phyloP scores from a whole-genome alignment of 92 coral and sea anemone genomes.

The Siderastrea siderea region DNA sequence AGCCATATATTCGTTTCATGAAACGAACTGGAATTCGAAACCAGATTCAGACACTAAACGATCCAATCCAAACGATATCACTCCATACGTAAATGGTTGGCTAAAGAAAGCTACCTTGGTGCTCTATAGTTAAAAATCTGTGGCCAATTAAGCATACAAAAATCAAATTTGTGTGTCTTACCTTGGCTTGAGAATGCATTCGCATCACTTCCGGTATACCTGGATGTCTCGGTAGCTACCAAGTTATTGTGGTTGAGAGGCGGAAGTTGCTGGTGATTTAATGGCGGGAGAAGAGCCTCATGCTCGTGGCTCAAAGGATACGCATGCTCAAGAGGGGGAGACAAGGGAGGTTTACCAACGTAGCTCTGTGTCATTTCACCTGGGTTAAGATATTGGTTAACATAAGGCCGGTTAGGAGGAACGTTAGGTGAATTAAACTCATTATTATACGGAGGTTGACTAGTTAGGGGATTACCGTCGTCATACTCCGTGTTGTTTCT shows the following conservation, averaged over 20 bases:
- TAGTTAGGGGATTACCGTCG: slow-evolving; percentile 17
- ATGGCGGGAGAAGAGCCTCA: slow-evolving; percentile 80
- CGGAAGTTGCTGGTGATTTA: slow-evolving; percentile 88
- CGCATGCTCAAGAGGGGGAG: slow-evolving; percentile 61
- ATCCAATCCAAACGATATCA: too few relatives aligned
- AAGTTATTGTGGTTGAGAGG: slow-evolving; percentile 78
- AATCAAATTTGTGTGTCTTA: neutral
- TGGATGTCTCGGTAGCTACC: slow-evolving; percentile 42
- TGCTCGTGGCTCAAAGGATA: slow-evolving; percentile 51
- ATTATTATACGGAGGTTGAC: slow-evolving; percentile 42
- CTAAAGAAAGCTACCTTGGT: neutral
- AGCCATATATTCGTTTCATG: too few relatives aligned
- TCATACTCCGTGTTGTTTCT: slow-evolving; percentile 37
- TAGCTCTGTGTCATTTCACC: slow-evolving; percentile 59
- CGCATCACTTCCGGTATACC: slow-evolving; percentile 57
- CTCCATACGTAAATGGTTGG: neutral
- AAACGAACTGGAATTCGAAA: too few relatives aligned
- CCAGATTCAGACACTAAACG: too few relatives aligned
- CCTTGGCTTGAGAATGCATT: slow-evolving; percentile 42
- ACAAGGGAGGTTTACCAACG: slow-evolving; percentile 56
- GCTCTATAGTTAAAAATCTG: neutral
- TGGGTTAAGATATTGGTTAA: slow-evolving; percentile 58
- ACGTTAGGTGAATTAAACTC: slow-evolving; percentile 37
- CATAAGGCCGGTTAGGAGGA: slow-evolving; percentile 38
- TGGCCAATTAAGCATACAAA: neutral